Percentiles rank a stretch among this genome's conserved stretches.
Evolutionary conservation across 2,888 invertebrate species (phyloP).

Genomic region (Diarsia mendica): DNA sequence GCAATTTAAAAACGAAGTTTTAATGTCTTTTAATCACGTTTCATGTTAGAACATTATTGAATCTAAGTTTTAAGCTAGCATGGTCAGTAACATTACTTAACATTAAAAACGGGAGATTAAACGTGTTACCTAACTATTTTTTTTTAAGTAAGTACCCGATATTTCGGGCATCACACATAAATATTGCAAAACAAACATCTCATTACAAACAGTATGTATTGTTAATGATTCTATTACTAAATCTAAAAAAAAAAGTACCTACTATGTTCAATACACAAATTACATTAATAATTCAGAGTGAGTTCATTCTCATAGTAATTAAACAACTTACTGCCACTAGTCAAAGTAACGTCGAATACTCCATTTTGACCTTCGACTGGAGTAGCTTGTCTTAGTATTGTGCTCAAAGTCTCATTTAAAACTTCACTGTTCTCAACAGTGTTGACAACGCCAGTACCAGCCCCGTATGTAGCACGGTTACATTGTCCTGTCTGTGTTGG

Average conservation of each 20-base stretch:
- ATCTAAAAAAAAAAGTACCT: too few species aligned
- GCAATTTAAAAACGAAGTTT: conserved; percentile 8
- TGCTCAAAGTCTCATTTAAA: conserved; percentile 82
- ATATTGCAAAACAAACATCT: too few species aligned
- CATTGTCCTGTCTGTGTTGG: conserved; percentile 91
- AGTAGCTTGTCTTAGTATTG: conserved; percentile 87
- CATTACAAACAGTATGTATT: too few species aligned
- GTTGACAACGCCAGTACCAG: conserved; percentile 62
- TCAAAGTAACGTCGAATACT: conserved; percentile 89
- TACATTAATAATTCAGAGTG: not conserved
- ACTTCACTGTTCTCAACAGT: conserved; percentile 77
- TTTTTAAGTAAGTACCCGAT: too few species aligned
- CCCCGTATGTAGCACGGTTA: conserved; percentile 89
- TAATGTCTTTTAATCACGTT: not conserved
- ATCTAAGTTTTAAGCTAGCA: too few species aligned
- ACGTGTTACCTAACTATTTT: too few species aligned
- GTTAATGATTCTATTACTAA: too few species aligned
- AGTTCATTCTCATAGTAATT: not conserved
- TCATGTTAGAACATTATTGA: not conserved
- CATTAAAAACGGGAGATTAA: too few species aligned
- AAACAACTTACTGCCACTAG: conserved; percentile 83
- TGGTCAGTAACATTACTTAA: too few species aligned
- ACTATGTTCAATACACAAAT: too few species aligned
- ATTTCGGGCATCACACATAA: too few species aligned
- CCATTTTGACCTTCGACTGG: conserved; percentile 84